phyloP scores from a whole-genome alignment of 2,113 vertebrate genomes.

The Panurus biarmicus region DNA sequence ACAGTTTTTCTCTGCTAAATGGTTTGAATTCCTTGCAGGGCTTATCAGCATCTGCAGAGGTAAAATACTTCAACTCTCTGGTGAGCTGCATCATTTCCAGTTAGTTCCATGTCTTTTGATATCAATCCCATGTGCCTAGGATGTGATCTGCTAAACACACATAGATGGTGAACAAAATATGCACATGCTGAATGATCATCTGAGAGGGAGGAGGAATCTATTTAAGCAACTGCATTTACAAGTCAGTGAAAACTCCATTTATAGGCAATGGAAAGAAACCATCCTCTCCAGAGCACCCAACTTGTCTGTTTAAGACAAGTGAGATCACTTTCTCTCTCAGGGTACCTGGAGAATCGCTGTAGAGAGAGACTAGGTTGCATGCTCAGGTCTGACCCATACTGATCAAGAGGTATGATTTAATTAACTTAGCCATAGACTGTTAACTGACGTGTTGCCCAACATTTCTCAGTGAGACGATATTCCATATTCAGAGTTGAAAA shows the following conservation, averaged over 20 bases:
- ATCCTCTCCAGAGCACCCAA: not conserved
- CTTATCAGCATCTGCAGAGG: constrained; percentile 6
- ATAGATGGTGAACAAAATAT: not conserved
- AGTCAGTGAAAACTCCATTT: not conserved
- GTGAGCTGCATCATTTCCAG: not conserved
- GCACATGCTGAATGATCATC: not conserved
- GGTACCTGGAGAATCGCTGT: not conserved
- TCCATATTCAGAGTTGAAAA: not conserved
- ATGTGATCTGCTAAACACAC: not conserved
- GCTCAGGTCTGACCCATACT: not conserved
- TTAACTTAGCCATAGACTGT: not conserved
- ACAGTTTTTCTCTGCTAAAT: not conserved
- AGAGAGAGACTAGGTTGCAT: not conserved
- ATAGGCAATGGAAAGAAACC: not conserved
- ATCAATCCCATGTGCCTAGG: not conserved
- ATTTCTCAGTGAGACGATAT: not conserved
- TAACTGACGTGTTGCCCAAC: not conserved
- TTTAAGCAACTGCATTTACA: not conserved
- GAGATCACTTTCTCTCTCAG: not conserved
- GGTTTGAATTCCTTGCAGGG: not conserved
- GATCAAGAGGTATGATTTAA: not conserved
- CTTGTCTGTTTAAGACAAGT: not conserved
- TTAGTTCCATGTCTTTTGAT: not conserved
- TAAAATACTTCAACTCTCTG: not conserved
- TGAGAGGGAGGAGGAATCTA: not conserved